Evolutionary conservation across 2,113 vertebrate species (phyloP).

Genomic region (Philantomba maxwellii): DNA sequence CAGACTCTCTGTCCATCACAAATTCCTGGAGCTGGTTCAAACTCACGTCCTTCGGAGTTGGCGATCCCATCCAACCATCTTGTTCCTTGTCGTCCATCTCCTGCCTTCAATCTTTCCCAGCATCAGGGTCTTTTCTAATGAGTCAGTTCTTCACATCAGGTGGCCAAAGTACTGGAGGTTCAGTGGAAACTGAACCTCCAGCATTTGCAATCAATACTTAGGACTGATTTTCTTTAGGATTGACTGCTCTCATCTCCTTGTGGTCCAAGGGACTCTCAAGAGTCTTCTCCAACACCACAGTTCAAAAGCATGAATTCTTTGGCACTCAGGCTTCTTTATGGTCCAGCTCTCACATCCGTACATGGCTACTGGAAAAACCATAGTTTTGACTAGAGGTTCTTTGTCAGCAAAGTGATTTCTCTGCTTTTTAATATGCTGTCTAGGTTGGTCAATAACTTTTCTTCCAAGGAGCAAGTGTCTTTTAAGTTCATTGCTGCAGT

Average conservation of each 20-base stretch:
- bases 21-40: not conserved
- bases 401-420: not conserved
- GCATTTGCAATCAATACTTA: not conserved
- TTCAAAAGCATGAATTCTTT: not conserved
- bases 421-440: not conserved
- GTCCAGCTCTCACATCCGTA: not conserved
- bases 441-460: not conserved
- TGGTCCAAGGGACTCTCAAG: not conserved
- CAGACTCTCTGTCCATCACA: not conserved
- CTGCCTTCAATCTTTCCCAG: not conserved
- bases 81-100: not conserved
- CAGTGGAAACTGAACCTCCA: not conserved
- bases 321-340: not conserved
- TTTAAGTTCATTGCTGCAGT: not conserved
- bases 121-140: not conserved
- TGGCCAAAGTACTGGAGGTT: not conserved
- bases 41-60: rapidly evolving
- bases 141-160: not conserved
- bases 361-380: not conserved
- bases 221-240: not conserved
- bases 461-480: not conserved
- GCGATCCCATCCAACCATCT: not conserved
- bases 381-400: not conserved
- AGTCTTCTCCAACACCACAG: not conserved
- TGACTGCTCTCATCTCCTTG: not conserved